phyloP scores from a whole-genome alignment of 2,888 invertebrate genomes.

The Drepanosiphum platanoidis region DNA sequence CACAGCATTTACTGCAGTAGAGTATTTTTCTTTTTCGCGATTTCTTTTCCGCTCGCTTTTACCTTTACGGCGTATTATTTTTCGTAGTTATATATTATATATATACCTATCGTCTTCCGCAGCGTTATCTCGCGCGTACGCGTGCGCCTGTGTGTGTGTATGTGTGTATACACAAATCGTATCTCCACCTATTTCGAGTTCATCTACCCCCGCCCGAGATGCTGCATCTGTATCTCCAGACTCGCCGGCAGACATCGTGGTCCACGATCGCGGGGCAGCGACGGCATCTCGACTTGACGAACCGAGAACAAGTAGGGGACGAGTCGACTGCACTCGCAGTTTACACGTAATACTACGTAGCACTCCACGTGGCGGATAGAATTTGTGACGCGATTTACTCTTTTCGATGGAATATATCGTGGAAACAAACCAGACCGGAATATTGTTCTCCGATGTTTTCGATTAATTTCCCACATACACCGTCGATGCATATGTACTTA shows the following conservation, averaged over 20 bases:
- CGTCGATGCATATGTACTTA: too few relatives aligned
- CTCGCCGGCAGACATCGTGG: background rate
- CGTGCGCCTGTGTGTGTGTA: too few relatives aligned
- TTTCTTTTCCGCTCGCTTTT: background rate
- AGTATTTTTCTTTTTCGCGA: too few relatives aligned
- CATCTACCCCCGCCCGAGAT: background rate
- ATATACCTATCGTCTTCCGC: background rate
- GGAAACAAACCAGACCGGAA: too few relatives aligned
- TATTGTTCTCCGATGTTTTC: too few relatives aligned
- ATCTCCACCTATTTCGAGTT: background rate
- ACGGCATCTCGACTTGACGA: background rate
- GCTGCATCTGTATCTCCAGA: background rate
- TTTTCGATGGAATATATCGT: too few relatives aligned
- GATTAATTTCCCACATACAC: too few relatives aligned
- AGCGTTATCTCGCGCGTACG: background rate
- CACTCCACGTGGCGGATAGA: background rate
- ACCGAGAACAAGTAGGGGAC: background rate
- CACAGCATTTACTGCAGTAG: background rate
- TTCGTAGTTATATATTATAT: too few relatives aligned
- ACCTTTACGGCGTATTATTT: background rate
- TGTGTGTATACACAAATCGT: background rate
- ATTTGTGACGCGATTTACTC: background rate
- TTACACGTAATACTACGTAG: background rate
- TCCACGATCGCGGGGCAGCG: background rate
- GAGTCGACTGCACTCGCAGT: background rate